phyloP scores from a whole-genome alignment of 2,888 invertebrate genomes.

The Mythimna loreyi region DNA sequence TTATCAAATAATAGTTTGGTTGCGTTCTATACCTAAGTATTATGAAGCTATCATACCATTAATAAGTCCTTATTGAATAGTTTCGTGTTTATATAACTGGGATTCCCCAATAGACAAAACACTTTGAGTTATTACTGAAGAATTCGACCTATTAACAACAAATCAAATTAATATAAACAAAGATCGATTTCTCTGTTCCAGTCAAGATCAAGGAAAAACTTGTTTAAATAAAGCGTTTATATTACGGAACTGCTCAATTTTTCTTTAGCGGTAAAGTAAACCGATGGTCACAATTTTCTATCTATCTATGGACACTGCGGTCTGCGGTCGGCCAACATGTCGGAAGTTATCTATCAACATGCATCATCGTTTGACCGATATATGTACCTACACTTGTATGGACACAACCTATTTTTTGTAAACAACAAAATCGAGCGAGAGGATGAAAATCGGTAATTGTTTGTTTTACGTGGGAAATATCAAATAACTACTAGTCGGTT shows the following conservation, averaged over 20 bases:
- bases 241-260: constrained; percentile 1
- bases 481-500: too few species aligned
- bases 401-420: constrained; percentile 3
- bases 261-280: constrained; percentile 34
- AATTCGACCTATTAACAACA: neutral
- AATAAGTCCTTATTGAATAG: too few species aligned
- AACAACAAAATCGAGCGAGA: constrained; percentile 9
- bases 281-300: constrained; percentile 3
- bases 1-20: too few species aligned
- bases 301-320: constrained; percentile 25
- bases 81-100: too few species aligned
- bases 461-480: too few species aligned
- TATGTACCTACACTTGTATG: constrained; percentile 1
- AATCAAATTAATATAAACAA: neutral
- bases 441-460: neutral
- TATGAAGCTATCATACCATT: too few species aligned
- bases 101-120: too few species aligned
- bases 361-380: constrained; percentile 22
- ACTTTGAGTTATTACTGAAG: neutral
- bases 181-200: neutral
- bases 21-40: too few species aligned
- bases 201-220: neutral
- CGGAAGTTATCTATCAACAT: constrained; percentile 59
- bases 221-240: neutral
- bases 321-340: constrained; percentile 30